phyloP scores from a whole-genome alignment of 2,113 vertebrate species.

The Porphyrio hochstetteri region DNA sequence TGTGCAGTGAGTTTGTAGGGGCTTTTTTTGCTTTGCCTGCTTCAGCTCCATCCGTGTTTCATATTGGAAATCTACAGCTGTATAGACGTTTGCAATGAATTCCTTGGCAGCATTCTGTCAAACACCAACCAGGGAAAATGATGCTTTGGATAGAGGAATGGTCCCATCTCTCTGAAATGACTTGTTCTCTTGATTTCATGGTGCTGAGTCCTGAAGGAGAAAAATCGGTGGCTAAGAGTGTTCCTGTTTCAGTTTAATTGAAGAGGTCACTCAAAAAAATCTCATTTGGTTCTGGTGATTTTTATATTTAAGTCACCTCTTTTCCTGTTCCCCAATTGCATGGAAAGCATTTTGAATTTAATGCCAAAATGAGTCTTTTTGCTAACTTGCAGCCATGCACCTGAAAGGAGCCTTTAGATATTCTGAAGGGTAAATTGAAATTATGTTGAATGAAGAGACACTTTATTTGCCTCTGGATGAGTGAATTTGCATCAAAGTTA shows the following conservation, averaged over 20 bases:
- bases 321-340: background rate
- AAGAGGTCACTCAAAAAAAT: background rate
- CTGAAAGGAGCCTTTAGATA: background rate
- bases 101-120: background rate
- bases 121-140: background rate
- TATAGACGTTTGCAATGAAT: background rate
- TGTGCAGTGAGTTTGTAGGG: background rate
- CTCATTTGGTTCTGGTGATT: background rate
- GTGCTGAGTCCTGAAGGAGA: background rate
- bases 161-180: background rate
- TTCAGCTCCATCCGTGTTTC: background rate
- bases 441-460: background rate
- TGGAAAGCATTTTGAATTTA: background rate
- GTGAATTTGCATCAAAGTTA: background rate
- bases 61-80: background rate
- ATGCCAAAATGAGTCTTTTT: background rate
- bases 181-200: background rate
- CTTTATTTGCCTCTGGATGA: background rate
- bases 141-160: background rate
- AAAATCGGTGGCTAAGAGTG: background rate
- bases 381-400: accelerated
- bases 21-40: background rate
- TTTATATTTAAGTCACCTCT: background rate
- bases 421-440: background rate
- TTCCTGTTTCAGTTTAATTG: background rate